Evolutionary conservation across 2,888 invertebrate species (phyloP).

Genomic region (Patella caerulea): DNA sequence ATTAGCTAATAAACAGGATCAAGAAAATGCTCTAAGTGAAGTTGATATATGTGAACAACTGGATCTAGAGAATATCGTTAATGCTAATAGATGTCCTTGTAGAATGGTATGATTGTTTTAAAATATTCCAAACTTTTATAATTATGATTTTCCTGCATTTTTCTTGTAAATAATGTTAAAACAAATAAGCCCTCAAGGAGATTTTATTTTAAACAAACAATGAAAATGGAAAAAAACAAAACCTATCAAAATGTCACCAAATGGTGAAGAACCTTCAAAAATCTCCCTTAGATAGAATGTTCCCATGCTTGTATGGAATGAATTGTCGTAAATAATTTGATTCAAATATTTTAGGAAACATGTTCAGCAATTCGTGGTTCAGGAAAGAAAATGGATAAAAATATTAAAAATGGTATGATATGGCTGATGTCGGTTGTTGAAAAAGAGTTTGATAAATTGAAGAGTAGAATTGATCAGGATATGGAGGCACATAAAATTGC

Average conservation of each 20-base stretch:
- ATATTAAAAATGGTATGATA: constrained; percentile 74
- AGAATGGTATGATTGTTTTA: constrained; percentile 75
- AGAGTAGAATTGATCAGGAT: constrained; percentile 78
- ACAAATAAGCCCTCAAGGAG: not conserved
- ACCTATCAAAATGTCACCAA: too few species aligned
- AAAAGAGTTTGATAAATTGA: constrained; percentile 78
- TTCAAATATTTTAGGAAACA: constrained; percentile 73
- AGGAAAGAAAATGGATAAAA: constrained; percentile 78
- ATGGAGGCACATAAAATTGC: constrained; percentile 66
- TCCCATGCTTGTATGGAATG: too few species aligned
- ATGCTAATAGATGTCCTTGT: constrained; percentile 84
- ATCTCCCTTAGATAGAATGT: too few species aligned
- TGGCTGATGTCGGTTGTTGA: constrained; percentile 82
- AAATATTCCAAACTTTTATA: too few species aligned
- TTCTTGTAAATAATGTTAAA: not conserved
- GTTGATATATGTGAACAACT: constrained; percentile 85
- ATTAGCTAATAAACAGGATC: constrained; percentile 90
- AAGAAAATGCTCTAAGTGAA: constrained; percentile 84
- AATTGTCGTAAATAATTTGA: too few species aligned
- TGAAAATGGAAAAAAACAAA: too few species aligned
- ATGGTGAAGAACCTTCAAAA: too few species aligned
- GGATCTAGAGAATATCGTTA: constrained; percentile 83
- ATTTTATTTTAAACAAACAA: not conserved
- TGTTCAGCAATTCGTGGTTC: constrained; percentile 70
- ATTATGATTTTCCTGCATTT: not conserved